Conservation (phyloP, 2,888 invertebrate genomes). For the Ferdinandea cuprea region DNA sequence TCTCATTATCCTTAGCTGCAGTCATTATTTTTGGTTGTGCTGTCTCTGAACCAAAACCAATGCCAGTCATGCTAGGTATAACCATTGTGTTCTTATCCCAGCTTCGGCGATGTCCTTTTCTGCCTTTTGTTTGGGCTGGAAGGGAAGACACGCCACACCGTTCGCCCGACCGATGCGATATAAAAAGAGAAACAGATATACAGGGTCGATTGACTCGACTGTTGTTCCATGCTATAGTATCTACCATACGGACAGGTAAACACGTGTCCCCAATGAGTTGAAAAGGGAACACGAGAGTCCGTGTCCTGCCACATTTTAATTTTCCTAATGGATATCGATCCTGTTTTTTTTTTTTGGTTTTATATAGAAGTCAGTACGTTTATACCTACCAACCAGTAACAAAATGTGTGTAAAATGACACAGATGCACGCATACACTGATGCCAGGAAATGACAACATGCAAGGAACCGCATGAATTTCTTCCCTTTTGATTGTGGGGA, state of each 20-base stretch:
- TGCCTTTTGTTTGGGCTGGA: conserved; percentile 53
- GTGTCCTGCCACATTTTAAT: conserved; percentile 83
- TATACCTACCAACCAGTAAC: background rate
- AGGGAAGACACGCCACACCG: conserved; percentile 28
- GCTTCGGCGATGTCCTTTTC: conserved; percentile 45
- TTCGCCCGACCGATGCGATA: conserved; percentile 1
- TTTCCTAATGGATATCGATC: conserved; percentile 84
- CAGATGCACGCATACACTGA: conserved; percentile 69
- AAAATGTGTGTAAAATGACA: conserved; percentile 59
- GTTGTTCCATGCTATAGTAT: conserved; percentile 46
- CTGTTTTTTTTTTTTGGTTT: conserved; percentile 74
- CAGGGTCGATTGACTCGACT: conserved; percentile 24
- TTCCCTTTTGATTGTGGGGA: conserved; percentile 49
- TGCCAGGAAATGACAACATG: conserved; percentile 59
- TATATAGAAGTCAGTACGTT: conserved; percentile 24
- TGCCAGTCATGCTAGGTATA: conserved; percentile 17
- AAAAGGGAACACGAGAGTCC: conserved; percentile 74
- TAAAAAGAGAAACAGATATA: conserved; percentile 40
- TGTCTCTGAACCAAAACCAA: conserved; percentile 13
- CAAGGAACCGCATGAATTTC: conserved; percentile 24
- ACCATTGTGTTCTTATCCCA: conserved; percentile 28
- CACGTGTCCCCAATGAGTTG: conserved; percentile 73
- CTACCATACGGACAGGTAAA: conserved; percentile 56
- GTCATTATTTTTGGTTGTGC: conserved; percentile 53
- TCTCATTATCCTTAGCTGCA: conserved; percentile 59